A percentile compares a stretch with the other conserved stretches of the same genome.
Evolutionary conservation across 1,140 invertebrate genomes (phyloP).

Genomic region (Globodera rostochiensis): DNA sequence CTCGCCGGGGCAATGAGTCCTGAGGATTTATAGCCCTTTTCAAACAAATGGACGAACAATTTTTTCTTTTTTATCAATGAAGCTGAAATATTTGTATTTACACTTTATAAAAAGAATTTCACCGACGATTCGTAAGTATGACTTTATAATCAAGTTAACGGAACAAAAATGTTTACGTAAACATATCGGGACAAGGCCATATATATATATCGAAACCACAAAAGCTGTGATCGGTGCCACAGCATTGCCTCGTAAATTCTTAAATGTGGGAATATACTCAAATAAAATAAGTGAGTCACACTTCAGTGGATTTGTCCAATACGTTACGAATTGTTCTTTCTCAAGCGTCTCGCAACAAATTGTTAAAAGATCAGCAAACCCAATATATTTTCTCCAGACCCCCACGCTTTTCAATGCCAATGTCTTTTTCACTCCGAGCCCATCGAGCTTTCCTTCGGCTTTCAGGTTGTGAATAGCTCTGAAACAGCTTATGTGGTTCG

Average conservation of each 20-base stretch:
- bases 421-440: slow-evolving; percentile 48
- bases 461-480: slow-evolving; percentile 50
- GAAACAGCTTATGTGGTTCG: slow-evolving; percentile 78
- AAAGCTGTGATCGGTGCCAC: slow-evolving; percentile 81
- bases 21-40: slow-evolving; percentile 31
- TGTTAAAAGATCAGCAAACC: slow-evolving; percentile 54
- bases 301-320: neutral
- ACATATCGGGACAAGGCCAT: slow-evolving; percentile 86
- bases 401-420: slow-evolving; percentile 55
- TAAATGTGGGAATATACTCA: neutral
- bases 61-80: neutral
- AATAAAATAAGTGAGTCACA: neutral
- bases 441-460: slow-evolving; percentile 19
- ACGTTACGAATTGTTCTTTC: neutral
- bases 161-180: slow-evolving; percentile 19
- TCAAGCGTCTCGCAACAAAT: slow-evolving; percentile 26
- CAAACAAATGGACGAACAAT: neutral
- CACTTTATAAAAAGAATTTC: neutral
- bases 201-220: slow-evolving; percentile 89
- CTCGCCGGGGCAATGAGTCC: slow-evolving; percentile 51
- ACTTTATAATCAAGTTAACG: neutral
- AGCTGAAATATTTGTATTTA: neutral
- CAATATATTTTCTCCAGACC: slow-evolving; percentile 78
- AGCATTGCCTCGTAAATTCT: slow-evolving; percentile 75
- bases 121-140: neutral